Evolutionary conservation across 2,113 vertebrate species (phyloP), one percentile per base, ranked within the genome.

Genomic region (Dascyllus trimaculatus): DNA sequence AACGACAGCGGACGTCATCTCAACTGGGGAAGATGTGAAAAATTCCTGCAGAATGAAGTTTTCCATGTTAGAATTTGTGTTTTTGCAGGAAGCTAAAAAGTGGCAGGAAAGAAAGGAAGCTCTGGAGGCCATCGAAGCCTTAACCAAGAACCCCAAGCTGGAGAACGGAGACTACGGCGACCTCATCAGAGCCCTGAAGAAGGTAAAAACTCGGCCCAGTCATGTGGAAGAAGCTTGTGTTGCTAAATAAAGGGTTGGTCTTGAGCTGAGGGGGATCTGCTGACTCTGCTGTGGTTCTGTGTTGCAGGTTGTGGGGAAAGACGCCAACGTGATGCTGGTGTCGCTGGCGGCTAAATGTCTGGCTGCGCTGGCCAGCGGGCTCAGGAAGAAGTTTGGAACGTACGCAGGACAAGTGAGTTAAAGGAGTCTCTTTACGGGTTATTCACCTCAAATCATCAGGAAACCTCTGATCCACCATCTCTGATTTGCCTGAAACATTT

Each of bases 31-130:
- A 35, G 9, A 8, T 10, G 7, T 35, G 32, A 35, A 10, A 35
- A 9, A 35, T 10, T 35, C 8, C 8, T 35, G 13, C 13, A 43
- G 2, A 43, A 43, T 43, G 2, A 43, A 43, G 11, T 43, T 13
- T 43, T 3, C 40, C 3, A 4, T 15, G 40, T 43, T 15, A 15
- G 13, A 43, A 43, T 43, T 35, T 43, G 13, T 15, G 40, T 15
- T 43, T 14, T 2, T 51, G 2, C 82, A 99, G 98, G 98, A 99
- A 91, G 97, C 98, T 70, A 99, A 99, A 92, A 99, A 99, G 89
- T 99, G 98, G 98, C 98, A 99, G 89, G 98, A 99, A 90, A 96
- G 98, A 75, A 99, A 99, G 89, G 98, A 99, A 90, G 97, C 96
- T 48, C 90, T 99, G 85, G 98, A 99, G 85, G 96, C 96, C 64